Evolutionary conservation across 2,888 invertebrate species (phyloP).

Genomic region (Paralinhomoeus sp.): DNA sequence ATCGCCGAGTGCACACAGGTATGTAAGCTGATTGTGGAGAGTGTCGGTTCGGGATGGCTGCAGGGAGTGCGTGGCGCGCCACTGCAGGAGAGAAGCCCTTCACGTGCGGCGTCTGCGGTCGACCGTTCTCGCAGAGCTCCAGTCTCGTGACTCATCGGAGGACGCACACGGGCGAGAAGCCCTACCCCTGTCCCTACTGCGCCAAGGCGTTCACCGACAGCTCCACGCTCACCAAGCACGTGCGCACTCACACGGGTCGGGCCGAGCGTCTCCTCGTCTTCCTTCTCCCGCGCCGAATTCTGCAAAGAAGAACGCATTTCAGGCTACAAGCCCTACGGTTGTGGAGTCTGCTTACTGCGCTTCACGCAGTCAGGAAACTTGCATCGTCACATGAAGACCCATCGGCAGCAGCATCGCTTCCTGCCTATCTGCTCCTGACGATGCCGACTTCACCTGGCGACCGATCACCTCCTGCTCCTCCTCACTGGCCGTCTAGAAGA

Average conservation of each 20-base stretch:
- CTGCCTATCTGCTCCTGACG: too few species aligned
- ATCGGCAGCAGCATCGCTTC: slow-evolving; percentile 30
- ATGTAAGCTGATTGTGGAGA: not conserved
- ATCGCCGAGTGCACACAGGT: slow-evolving; percentile 57
- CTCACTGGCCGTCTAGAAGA: too few species aligned
- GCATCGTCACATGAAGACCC: slow-evolving; percentile 95
- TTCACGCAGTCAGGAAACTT: slow-evolving; percentile 96
- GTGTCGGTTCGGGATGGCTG: not conserved
- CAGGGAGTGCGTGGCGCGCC: not conserved
- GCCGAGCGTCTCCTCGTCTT: not conserved
- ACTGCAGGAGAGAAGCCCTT: slow-evolving; percentile 86
- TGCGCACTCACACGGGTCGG: slow-evolving; percentile 60
- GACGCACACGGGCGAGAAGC: slow-evolving; percentile 98
- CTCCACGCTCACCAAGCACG: slow-evolving; percentile 86
- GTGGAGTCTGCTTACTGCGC: slow-evolving; percentile 72
- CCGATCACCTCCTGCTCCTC: too few species aligned
- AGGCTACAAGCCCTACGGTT: slow-evolving; percentile 90
- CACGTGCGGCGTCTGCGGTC: slow-evolving; percentile 81
- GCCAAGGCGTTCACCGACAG: slow-evolving; percentile 97
- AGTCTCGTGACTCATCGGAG: slow-evolving; percentile 92
- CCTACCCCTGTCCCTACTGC: slow-evolving; percentile 79
- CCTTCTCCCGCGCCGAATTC: not conserved
- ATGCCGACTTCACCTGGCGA: too few species aligned
- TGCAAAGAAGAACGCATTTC: too few species aligned
- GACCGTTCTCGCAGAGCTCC: slow-evolving; percentile 82